phyloP scores from a whole-genome alignment of 2,888 invertebrate genomes.

The Pemphredon lugubris region DNA sequence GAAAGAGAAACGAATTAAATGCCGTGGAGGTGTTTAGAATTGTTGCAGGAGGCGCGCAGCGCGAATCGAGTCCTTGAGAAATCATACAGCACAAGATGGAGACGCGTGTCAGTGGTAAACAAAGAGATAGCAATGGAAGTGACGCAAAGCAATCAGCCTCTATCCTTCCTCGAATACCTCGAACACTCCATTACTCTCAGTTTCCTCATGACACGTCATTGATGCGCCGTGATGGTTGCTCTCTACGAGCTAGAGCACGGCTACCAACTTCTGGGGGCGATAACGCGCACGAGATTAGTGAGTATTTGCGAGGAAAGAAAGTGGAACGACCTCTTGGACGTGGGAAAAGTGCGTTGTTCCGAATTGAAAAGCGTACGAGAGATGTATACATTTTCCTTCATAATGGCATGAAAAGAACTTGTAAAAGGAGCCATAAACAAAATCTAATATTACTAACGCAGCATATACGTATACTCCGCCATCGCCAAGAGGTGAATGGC shows the following conservation, averaged over 20 bases:
- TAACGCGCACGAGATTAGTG: constrained; percentile 20
- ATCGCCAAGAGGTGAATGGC: too few relatives aligned
- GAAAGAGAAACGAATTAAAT: neutral
- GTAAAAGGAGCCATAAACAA: neutral
- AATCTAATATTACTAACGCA: neutral
- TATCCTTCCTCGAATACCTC: constrained; percentile 33
- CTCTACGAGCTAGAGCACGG: constrained; percentile 46
- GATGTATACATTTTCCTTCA: neutral
- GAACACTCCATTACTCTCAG: constrained; percentile 54
- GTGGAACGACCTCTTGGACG: neutral
- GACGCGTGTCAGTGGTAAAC: constrained; percentile 51
- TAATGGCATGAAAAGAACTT: neutral
- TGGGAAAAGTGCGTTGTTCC: neutral
- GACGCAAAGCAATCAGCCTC: constrained; percentile 62
- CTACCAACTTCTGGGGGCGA: constrained; percentile 47
- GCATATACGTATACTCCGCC: too few relatives aligned
- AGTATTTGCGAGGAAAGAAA: constrained; percentile 14
- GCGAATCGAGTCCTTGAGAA: constrained; percentile 27
- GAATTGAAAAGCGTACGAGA: neutral
- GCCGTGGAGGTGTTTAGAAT: neutral
- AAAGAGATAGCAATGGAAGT: constrained; percentile 70
- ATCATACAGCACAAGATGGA: constrained; percentile 31
- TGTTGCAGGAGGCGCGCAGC: neutral
- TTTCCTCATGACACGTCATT: constrained; percentile 68
- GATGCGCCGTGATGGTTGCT: constrained; percentile 65